A percentile compares a stretch with the other conserved stretches of the same genome.
These are phyloP conservation scores for Shinisaurus crocodilurus DNA, from an alignment of 2,113 vertebrate species.

Conservation along the genomic window DNA sequence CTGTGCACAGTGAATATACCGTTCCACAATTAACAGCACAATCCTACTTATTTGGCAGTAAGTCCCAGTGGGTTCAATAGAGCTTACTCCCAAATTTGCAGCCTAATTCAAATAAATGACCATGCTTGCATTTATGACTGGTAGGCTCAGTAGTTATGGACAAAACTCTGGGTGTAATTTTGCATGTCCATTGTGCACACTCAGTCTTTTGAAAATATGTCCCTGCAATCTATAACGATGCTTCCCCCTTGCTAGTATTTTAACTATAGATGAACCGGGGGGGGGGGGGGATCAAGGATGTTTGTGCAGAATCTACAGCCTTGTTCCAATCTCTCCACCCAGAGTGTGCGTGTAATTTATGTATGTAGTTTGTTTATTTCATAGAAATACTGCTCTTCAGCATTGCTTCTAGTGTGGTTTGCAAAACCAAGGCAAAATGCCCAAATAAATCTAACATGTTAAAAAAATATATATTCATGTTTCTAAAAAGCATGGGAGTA, in stretches of 20 bases:
- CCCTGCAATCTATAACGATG: background rate
- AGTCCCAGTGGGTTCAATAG: no score
- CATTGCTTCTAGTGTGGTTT: no score
- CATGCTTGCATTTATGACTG: background rate
- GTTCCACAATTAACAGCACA: no score
- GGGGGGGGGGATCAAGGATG: background rate
- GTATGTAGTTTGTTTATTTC: no score
- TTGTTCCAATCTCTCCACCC: no score
- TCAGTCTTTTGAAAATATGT: background rate
- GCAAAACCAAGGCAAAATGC: no score
- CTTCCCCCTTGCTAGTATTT: background rate
- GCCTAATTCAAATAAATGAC: background rate
- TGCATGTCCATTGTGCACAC: background rate
- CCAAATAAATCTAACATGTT: no score
- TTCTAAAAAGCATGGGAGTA: background rate
- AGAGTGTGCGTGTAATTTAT: no score
- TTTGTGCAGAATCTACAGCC: background rate
- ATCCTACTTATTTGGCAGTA: no score
- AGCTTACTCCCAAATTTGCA: no score
- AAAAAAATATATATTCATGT: no score
- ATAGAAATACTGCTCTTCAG: no score
- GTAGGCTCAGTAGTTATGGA: background rate
- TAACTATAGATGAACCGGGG: background rate
- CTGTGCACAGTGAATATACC: background rate
- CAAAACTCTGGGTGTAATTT: background rate